Conservation (phyloP, 2,113 vertebrate species). For the Odobenus rosmarus region DNA sequence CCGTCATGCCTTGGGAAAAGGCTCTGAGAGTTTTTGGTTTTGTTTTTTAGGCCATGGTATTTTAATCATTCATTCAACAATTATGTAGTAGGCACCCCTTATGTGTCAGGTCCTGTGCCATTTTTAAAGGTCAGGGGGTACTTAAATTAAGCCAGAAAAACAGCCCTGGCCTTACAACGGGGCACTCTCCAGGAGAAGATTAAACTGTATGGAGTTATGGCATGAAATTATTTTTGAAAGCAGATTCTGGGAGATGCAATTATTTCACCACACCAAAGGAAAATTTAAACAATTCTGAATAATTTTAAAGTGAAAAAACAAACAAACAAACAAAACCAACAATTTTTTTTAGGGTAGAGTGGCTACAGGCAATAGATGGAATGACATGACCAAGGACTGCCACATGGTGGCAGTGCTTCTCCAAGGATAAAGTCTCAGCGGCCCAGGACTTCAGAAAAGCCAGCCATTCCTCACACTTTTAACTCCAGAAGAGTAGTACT, state of each 20-base stretch:
- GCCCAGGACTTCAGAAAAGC: neutral
- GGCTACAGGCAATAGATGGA: neutral
- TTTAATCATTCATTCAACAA: slow-evolving; percentile 23
- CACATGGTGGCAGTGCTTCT: slow-evolving; percentile 70
- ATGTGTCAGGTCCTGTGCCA: neutral
- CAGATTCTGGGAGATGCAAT: neutral
- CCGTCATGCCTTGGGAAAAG: neutral
- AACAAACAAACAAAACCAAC: too few relatives aligned
- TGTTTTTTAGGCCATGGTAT: neutral
- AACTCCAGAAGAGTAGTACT: neutral
- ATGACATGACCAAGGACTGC: neutral
- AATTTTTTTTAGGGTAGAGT: neutral
- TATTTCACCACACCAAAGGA: neutral
- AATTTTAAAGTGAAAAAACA: neutral
- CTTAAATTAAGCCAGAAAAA: slow-evolving; percentile 21
- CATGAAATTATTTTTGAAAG: slow-evolving; percentile 33
- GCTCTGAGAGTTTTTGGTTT: neutral
- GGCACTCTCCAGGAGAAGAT: neutral
- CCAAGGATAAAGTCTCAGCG: neutral
- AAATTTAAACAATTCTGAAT: slow-evolving; percentile 35
- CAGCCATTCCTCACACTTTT: neutral
- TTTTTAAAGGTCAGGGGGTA: slow-evolving; percentile 11
- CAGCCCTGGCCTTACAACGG: neutral
- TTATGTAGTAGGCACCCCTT: slow-evolving; percentile 26
- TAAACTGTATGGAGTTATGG: neutral